Evolutionary conservation across 2,888 invertebrate species (phyloP).

Genomic region (Didymodactylos carnosus): DNA sequence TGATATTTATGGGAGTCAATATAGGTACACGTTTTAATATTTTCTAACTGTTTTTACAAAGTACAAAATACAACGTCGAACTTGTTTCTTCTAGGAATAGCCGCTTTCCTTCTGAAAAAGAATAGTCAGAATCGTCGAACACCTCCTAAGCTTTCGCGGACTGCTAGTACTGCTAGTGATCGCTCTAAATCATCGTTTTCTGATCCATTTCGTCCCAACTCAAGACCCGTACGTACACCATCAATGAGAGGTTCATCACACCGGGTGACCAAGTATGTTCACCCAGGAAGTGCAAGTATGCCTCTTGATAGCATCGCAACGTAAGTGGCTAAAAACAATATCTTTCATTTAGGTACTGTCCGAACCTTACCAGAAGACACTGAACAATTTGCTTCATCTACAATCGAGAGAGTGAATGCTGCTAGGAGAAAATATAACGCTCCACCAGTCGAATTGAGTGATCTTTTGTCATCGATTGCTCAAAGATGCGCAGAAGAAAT

Average conservation of each 20-base stretch:
- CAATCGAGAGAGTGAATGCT: not conserved
- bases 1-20: not conserved
- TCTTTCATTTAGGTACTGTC: not conserved
- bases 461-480: conserved; percentile 5
- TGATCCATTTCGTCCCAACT: no score
- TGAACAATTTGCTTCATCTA: not conserved
- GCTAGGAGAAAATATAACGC: not conserved
- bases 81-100: not conserved
- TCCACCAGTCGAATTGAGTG: not conserved
- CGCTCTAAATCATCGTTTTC: not conserved
- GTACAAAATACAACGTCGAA: not conserved
- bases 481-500: conserved; percentile 10
- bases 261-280: no score
- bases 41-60: not conserved
- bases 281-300: no score
- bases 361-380: not conserved
- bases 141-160: no score
- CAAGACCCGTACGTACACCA: no score
- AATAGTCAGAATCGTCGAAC: no score
- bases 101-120: not conserved
- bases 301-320: no score
- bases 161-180: no score
- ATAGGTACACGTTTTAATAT: not conserved
- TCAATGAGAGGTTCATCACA: no score
- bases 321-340: not conserved